phyloP scores from a whole-genome alignment of 2,888 invertebrate species.

The Miltochrista miniata region DNA sequence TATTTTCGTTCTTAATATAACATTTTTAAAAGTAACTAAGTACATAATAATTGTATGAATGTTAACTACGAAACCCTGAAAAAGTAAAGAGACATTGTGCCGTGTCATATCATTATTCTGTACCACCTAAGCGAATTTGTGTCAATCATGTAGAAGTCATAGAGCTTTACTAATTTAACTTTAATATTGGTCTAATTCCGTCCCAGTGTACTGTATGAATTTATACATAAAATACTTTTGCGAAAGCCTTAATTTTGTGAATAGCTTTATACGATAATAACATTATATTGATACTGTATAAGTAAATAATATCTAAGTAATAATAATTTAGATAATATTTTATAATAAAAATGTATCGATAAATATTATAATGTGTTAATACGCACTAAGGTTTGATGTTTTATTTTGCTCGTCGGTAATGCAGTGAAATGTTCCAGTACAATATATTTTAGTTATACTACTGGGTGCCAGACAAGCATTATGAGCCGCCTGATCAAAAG shows the following conservation, averaged over 20 bases:
- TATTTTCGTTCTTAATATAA: too few species aligned
- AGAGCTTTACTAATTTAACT: conserved; percentile 79
- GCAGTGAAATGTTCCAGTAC: too few species aligned
- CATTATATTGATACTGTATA: conserved; percentile 43
- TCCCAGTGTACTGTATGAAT: conserved; percentile 54
- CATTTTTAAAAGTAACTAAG: too few species aligned
- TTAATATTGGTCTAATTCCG: conserved; percentile 59
- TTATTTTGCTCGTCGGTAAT: conserved; percentile 34
- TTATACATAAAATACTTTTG: conserved; percentile 38
- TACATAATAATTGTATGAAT: too few species aligned
- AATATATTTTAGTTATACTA: too few species aligned
- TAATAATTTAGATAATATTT: conserved; percentile 54
- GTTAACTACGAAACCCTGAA: too few species aligned
- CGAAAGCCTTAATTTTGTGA: conserved; percentile 54
- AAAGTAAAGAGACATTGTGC: neutral
- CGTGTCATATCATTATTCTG: conserved; percentile 9
- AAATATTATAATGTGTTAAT: conserved; percentile 74
- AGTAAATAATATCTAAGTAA: conserved; percentile 45
- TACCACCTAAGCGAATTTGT: conserved; percentile 52
- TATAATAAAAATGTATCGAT: conserved; percentile 66
- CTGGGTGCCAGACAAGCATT: too few species aligned
- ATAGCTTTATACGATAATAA: conserved; percentile 57
- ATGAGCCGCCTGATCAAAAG: too few species aligned
- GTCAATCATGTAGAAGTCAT: conserved; percentile 74
- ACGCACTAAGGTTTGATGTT: conserved; percentile 57